A percentile compares a stretch with the other conserved stretches of the same genome.
Conservation (phyloP, 2,797 vertebrate species). For the Neoniphon sammara region DNA sequence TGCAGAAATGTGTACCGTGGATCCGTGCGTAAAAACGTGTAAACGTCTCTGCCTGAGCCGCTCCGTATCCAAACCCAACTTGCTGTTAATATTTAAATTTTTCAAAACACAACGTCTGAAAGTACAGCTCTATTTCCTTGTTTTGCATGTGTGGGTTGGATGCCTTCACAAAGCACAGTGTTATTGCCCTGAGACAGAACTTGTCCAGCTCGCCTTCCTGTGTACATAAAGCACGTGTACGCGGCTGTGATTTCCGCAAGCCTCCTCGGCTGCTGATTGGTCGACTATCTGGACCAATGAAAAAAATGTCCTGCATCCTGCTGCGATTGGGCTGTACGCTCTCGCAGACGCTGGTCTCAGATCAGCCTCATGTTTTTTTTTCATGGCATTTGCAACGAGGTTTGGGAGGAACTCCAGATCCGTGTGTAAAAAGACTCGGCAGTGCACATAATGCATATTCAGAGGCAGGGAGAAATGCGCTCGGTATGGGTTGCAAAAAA, state of each 20-base stretch:
- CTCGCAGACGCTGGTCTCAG: constrained; percentile 23
- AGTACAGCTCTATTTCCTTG: too few relatives aligned
- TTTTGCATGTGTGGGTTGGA: background rate
- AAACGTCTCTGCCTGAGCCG: background rate
- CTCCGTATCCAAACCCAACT: background rate
- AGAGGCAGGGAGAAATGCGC: constrained; percentile 5
- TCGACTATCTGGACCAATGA: constrained; percentile 66
- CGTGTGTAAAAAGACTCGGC: rapidly evolving
- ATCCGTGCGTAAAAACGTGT: constrained; percentile 51
- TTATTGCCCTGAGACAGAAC: background rate
- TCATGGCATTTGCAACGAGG: background rate
- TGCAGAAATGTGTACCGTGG: constrained; percentile 48
- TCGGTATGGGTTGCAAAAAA: background rate
- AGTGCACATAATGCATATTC: constrained; percentile 32
- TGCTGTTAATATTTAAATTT: background rate
- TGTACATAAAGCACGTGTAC: constrained; percentile 77
- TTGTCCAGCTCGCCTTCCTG: constrained; percentile 13
- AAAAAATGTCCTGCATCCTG: background rate
- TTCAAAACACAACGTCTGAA: too few relatives aligned
- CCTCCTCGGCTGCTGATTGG: constrained; percentile 69
- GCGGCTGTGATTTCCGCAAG: constrained; percentile 66
- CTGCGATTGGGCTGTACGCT: background rate
- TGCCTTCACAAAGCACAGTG: background rate
- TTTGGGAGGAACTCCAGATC: constrained; percentile 20
- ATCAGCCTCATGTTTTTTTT: constrained; percentile 13